Evolutionary conservation across 2,797 vertebrate genomes (phyloP), one percentile per base, ranked within the genome.

Genomic region (Sylvilagus floridanus): DNA sequence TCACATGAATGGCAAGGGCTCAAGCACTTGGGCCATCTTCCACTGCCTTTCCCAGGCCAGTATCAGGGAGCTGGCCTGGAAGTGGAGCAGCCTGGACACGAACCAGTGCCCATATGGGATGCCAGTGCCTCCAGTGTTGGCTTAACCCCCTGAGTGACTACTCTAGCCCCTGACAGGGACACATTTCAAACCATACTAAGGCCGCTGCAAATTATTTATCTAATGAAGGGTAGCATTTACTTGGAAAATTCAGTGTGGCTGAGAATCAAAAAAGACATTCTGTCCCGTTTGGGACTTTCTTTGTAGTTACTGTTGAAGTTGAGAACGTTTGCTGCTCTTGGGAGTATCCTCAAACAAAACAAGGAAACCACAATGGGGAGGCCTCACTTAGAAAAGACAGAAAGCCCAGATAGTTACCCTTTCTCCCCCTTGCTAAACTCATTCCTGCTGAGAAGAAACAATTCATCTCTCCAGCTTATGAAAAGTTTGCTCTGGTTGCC

Each of bases 361-460:
- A 91, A 96, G 72, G 88, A 93, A 96, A 94, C 71, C 95, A 96
- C 66, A 97, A 79, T 95, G 88, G 76, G 86, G 95, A 92, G 32
- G 35, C n/a, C 42, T 95, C 62, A 84, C 83, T 92, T 92, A 73
- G 30, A 50, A 94, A 62, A 32, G 12, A 91, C 54, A 95, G 37
- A 90, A 91, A 86, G 71, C 65, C 60, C 62, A 32, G 75, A 52
- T 76, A 63, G 66, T 89, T 96, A 84, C 75, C 76, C 76, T 83
- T 88, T 88, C 95, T 65, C 91, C 50, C 57, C 71, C 28, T 37
- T 95, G 71, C 76, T 96, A 96, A 96, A 96, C 54, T 90, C 77
- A 88, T 94, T 96, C 85, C 76, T 91, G 85, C 92, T 96, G 94
- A 95, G 94, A 96, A 96, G 84, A 92, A 96, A 94, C 75, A 84